These are phyloP conservation scores for Ischnus inquisitorius DNA, from an alignment of 2,888 invertebrate genomes.

Conservation along the genomic window DNA sequence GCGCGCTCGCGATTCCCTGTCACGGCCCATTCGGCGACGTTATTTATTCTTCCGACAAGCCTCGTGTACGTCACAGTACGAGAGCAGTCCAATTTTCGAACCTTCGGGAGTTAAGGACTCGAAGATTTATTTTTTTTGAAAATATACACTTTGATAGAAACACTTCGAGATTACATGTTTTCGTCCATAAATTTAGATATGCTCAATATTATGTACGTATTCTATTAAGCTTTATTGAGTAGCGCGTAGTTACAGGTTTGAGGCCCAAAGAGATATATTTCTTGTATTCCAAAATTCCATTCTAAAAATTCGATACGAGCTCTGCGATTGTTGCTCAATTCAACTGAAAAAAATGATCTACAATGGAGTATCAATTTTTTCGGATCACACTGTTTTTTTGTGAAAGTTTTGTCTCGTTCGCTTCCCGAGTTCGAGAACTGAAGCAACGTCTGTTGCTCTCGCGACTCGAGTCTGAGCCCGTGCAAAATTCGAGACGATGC, in stretches of 20 bases:
- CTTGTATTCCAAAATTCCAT: not conserved
- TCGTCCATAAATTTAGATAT: not conserved
- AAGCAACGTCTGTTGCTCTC: not conserved
- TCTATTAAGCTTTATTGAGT: too few species aligned
- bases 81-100: conserved; percentile 22
- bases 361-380: not conserved
- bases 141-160: not conserved
- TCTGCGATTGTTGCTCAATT: not conserved
- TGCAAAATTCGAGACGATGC: conserved; percentile 56
- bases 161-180: not conserved
- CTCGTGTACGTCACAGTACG: conserved; percentile 1
- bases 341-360: not conserved
- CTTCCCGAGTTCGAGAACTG: not conserved
- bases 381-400: not conserved
- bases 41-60: conserved; percentile 41
- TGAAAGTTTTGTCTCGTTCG: not conserved
- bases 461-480: conserved; percentile 3
- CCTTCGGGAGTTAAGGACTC: not conserved
- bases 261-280: too few species aligned
- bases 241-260: too few species aligned
- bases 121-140: not conserved
- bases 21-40: conserved; percentile 31
- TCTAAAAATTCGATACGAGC: not conserved
- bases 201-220: not conserved
- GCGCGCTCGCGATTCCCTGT: conserved; percentile 13